A percentile compares a stretch with the other conserved stretches of the same genome.
Conservation (phyloP, 53 echinoderm and acorn worm species). For the Crossaster papposus region DNA sequence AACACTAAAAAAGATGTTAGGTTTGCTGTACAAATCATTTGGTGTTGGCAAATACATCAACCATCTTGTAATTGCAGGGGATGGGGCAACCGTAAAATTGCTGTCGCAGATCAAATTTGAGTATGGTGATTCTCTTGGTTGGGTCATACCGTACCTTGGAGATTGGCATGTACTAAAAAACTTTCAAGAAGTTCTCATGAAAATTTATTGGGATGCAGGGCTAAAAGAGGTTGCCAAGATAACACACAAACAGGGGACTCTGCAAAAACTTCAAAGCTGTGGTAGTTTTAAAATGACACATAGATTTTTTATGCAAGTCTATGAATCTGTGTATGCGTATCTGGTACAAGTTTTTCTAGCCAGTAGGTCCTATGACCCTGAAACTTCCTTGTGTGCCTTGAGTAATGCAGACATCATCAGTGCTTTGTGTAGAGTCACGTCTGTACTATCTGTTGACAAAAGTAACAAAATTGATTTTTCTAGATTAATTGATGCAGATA, state of each 20-base stretch:
- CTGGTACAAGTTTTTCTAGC: constrained; percentile 24
- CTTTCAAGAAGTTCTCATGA: constrained; percentile 38
- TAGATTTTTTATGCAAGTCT: constrained; percentile 54
- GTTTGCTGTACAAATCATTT: constrained; percentile 2
- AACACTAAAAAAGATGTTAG: constrained; percentile 28
- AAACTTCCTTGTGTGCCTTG: neutral
- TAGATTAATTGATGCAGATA: too few relatives aligned
- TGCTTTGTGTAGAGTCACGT: too few relatives aligned
- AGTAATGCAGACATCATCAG: constrained; percentile 44
- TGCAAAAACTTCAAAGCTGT: constrained; percentile 33
- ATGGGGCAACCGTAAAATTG: constrained; percentile 50
- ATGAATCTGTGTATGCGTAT: constrained; percentile 52
- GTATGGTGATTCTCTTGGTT: constrained; percentile 33
- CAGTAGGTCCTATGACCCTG: neutral
- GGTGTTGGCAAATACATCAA: constrained; percentile 15
- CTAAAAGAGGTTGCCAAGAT: neutral
- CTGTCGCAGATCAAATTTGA: constrained; percentile 40
- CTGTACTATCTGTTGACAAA: too few relatives aligned
- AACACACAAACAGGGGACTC: constrained; percentile 32
- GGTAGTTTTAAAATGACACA: constrained; percentile 61
- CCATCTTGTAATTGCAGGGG: constrained; percentile 59
- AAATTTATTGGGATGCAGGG: constrained; percentile 73
- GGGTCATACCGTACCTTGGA: constrained; percentile 60
- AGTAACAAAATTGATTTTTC: too few relatives aligned
- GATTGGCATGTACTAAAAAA: constrained; percentile 67